These are phyloP conservation scores for Luehdorfia chinensis DNA, from an alignment of 1,140 invertebrate genomes.

Conservation along the genomic window DNA sequence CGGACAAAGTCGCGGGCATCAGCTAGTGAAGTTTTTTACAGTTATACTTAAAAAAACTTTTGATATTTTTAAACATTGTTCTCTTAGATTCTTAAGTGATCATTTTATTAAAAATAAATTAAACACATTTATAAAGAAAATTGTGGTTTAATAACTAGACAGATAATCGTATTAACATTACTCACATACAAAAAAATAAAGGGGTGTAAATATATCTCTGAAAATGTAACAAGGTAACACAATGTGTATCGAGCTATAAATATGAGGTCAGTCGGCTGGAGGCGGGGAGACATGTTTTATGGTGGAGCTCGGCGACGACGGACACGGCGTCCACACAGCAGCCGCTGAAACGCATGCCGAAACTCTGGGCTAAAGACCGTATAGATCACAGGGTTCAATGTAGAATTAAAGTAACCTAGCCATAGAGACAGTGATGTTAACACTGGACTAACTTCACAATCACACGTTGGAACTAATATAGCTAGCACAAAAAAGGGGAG, in stretches of 20 bases:
- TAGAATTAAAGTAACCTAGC: slow-evolving; percentile 93
- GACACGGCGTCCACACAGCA: slow-evolving; percentile 82
- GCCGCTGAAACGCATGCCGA: slow-evolving; percentile 89
- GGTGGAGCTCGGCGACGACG: slow-evolving; percentile 69
- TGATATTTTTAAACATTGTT: too few relatives aligned
- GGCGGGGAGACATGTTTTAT: slow-evolving; percentile 33
- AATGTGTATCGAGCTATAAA: slow-evolving; percentile 64
- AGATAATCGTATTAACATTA: slow-evolving; percentile 62
- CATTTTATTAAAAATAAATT: too few relatives aligned
- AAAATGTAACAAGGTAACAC: slow-evolving; percentile 74
- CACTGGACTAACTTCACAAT: slow-evolving; percentile 76
- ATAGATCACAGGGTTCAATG: slow-evolving; percentile 93
- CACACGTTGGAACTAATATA: slow-evolving; percentile 87
- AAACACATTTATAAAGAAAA: slow-evolving; percentile 45
- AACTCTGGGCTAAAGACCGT: slow-evolving; percentile 94
- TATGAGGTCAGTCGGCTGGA: slow-evolving; percentile 62
- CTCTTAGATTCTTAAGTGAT: too few relatives aligned
- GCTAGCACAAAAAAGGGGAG: slow-evolving; percentile 93
- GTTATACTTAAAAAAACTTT: too few relatives aligned
- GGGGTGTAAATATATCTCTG: slow-evolving; percentile 76
- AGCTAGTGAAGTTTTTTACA: too few relatives aligned
- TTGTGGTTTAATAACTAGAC: slow-evolving; percentile 60
- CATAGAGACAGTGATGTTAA: slow-evolving; percentile 86
- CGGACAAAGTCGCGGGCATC: too few relatives aligned
- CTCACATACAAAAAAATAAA: slow-evolving; percentile 75